Conservation (phyloP, 1,140 invertebrate species). For the Geopemphigus sp. region DNA sequence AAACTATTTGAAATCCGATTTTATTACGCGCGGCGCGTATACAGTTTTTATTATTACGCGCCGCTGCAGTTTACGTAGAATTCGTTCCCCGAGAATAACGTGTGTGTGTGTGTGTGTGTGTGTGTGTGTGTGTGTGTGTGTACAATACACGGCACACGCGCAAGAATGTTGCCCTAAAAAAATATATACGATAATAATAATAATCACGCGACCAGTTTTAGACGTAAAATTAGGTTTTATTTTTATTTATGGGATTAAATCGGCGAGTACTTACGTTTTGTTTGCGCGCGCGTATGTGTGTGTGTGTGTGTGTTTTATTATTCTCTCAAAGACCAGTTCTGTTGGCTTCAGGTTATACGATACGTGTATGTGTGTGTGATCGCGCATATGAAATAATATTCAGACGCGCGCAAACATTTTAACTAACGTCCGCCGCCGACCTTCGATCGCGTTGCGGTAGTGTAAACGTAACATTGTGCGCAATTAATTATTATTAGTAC, state of each 20-base stretch:
- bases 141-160: neutral
- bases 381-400: constrained; percentile 18
- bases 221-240: constrained; percentile 26
- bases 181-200: no score
- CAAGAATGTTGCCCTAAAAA: constrained; percentile 3
- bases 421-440: neutral
- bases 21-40: neutral
- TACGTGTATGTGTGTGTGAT: neutral
- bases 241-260: constrained; percentile 25
- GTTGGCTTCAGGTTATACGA: constrained; percentile 25
- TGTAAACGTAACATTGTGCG: neutral
- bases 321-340: constrained; percentile 31
- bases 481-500: neutral
- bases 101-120: neutral
- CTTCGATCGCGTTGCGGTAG: neutral
- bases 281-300: neutral
- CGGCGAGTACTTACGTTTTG: neutral
- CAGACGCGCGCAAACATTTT: neutral
- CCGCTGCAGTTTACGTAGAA: neutral
- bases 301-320: constrained; percentile 3
- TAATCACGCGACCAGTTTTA: constrained; percentile 22
- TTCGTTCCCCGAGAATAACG: neutral
- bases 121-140: no score
- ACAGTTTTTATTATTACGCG: no score
- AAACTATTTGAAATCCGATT: constrained; percentile 31